Percentiles rank a stretch among this genome's conserved stretches.
These are phyloP conservation scores for Sebastes iracundus DNA, from an alignment of 2,797 vertebrate species.

Conservation along the genomic window DNA sequence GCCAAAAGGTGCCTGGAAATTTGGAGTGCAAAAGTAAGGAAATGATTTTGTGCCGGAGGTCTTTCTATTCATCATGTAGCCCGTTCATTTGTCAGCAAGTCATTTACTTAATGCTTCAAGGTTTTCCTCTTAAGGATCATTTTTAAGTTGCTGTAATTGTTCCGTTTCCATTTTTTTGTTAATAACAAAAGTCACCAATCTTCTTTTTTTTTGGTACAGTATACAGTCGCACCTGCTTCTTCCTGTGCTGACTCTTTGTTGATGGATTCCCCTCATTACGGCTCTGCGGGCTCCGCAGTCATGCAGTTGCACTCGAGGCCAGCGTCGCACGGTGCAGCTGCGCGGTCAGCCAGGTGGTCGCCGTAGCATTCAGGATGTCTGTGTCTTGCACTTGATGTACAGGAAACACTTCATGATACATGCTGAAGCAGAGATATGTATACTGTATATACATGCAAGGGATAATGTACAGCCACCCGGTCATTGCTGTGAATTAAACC, in stretches of 20 bases:
- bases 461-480: no score
- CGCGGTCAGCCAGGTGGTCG: conserved; percentile 56
- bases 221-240: conserved; percentile 64
- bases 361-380: conserved; percentile 36
- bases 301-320: conserved; percentile 52
- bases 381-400: conserved; percentile 11
- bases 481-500: no score
- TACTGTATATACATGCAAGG: neutral
- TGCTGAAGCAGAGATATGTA: conserved; percentile 25
- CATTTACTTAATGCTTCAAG: conserved; percentile 29
- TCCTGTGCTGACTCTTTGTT: conserved; percentile 58
- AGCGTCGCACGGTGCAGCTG: conserved; percentile 62
- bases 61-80: conserved; percentile 64
- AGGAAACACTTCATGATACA: conserved; percentile 36
- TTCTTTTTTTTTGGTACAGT: neutral
- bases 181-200: conserved; percentile 5
- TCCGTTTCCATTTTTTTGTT: conserved; percentile 4
- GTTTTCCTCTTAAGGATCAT: conserved; percentile 38
- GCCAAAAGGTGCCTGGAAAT: conserved; percentile 46
- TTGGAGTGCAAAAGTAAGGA: conserved; percentile 50
- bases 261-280: conserved; percentile 73
- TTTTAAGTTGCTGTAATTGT: conserved; percentile 36
- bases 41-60: conserved; percentile 63
- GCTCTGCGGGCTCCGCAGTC: conserved; percentile 55
- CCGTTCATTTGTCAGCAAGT: conserved; percentile 56